Base-by-base conservation (phyloP, 1,140 invertebrate genomes). In the Polypedilum vanderplanki region DNA sequence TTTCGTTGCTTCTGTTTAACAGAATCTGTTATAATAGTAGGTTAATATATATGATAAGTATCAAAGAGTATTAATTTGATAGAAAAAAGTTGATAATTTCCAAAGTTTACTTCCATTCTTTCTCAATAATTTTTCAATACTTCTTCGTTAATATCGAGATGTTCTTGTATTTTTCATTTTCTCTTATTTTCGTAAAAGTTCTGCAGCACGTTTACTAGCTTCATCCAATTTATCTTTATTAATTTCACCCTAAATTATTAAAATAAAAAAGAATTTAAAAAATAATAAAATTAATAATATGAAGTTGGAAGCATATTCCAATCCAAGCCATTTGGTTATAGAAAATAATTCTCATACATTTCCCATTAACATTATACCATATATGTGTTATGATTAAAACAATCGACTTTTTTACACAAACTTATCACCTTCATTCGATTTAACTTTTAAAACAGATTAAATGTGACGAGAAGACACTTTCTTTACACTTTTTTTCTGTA, bases 161-260 rank as follows among this genome's bases (percentile, higher is more conserved):
- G 24, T 33, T 33, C 5, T 5, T 33, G 24, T 33, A n/a, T 33
- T 5, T 5, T 33, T 33, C 24, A 5, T 3, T 33, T 57, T 12
- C 9, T 57, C 15, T 57, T 57, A 57, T 57, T 57, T 12, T 12
- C 89, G 89, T 83, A 91, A 87, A 80, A 91, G 85, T 81, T 90
- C 88, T 80, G 90, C 89, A 80, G 90, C 89, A 79, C 89, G 85
- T 80, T 90, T 88, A 82, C 90, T 91, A 77, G 90, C 90, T 80
- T 89, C 87, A 77, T 89, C 87, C 85, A 91, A 90, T 85, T 89
- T 87, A 77, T 87, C 86, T 83, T 89, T 89, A 84, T 91, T 91
- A 79, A 89, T 90, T 78, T 89, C 88, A 77, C 88, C 87, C 87
- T 89, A 76, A 77, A 76, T 77, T 74, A 76, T 79, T 79, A 80